Evolutionary conservation across 2,888 invertebrate genomes (phyloP), one percentile per base, ranked within the genome.

Genomic region (Lottia gigantea): DNA sequence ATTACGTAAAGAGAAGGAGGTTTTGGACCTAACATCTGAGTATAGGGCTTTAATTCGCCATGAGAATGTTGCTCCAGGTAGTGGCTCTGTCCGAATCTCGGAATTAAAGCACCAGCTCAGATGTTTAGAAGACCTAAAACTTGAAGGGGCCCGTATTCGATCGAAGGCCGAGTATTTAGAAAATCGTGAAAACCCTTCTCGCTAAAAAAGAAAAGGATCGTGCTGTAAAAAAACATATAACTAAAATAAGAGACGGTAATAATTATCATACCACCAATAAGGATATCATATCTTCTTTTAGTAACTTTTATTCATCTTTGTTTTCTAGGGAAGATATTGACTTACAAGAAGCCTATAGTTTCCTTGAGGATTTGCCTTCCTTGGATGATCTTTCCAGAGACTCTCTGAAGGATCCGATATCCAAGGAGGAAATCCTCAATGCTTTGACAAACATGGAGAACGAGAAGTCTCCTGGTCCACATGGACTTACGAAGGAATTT

Each of bases 401-500:
- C 19, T 47, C 49, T 16, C 40, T 62, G 16, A 47, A 68, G 47
- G 68, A 31, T 25, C 16, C 2, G 1, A 68, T 68, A 19, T 25
- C 62, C 25, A 63, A 62, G 55, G 62, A 68, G 11, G 64, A 68
- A 63, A 25, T 62, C 16, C 25, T 47, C 8, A 19, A 7, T 3
- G 68, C 74, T 23, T 46, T 75, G 15, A 71, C 65, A 19, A 61
- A 47, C 15, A 73, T 74, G 71, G 46, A 71, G 19, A 71, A 68
- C 62, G 68, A 73, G 61, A 75, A 75, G 55, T 71, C 74, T 19
- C 77, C 76, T n/a, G 77, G 76, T 55, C 61, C 68, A 46, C 77
- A 78, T 68, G 77, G 78, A 3, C 55, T 78, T 1, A 62, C 76
- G 25, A 76, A 72, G 62, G 76, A 77, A 66, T 75, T 77, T 69